A percentile compares a stretch with the other conserved stretches of the same genome.
Conservation (phyloP, 2,797 vertebrate species). For the Channa striata region DNA sequence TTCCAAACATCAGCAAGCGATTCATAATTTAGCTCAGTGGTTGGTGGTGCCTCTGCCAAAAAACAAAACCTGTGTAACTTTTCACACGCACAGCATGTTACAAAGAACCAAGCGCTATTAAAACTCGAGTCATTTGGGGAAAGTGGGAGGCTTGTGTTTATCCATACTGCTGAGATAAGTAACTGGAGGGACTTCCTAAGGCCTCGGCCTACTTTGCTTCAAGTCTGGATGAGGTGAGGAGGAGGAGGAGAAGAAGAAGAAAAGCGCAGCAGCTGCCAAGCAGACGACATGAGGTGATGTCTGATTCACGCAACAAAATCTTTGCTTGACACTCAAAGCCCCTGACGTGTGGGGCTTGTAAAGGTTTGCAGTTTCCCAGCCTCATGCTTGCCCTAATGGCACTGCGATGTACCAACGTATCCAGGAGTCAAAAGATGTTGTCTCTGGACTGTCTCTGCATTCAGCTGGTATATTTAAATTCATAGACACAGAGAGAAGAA, state of each 20-base stretch:
- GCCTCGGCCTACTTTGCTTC: slow-evolving; percentile 76
- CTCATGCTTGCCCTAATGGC: slow-evolving; percentile 43
- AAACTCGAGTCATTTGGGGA: slow-evolving; percentile 56
- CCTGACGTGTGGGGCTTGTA: slow-evolving; percentile 41
- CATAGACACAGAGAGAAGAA: neutral
- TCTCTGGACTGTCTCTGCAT: slow-evolving; percentile 24
- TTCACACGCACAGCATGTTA: slow-evolving; percentile 57
- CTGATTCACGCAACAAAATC: slow-evolving; percentile 62
- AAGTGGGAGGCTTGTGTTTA: slow-evolving; percentile 55
- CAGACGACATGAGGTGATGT: slow-evolving; percentile 49
- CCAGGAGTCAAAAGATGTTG: slow-evolving; percentile 23
- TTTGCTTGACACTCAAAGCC: slow-evolving; percentile 53
- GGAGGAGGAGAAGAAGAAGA: slow-evolving; percentile 41
- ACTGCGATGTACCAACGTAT: slow-evolving; percentile 38
- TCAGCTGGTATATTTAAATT: slow-evolving; percentile 18
- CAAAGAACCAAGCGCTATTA: slow-evolving; percentile 58
- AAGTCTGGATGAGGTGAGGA: slow-evolving; percentile 49
- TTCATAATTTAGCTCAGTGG: slow-evolving; percentile 64
- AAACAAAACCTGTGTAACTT: slow-evolving; percentile 52
- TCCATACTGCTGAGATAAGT: slow-evolving; percentile 71
- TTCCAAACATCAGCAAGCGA: slow-evolving; percentile 58
- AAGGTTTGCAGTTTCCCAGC: slow-evolving; percentile 46
- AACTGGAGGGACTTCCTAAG: slow-evolving; percentile 77
- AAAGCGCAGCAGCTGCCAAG: slow-evolving; percentile 60
- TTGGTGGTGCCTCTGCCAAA: slow-evolving; percentile 35